Evolutionary conservation across 2,113 vertebrate genomes (phyloP).

Genomic region (Melanerpes formicivorus): DNA sequence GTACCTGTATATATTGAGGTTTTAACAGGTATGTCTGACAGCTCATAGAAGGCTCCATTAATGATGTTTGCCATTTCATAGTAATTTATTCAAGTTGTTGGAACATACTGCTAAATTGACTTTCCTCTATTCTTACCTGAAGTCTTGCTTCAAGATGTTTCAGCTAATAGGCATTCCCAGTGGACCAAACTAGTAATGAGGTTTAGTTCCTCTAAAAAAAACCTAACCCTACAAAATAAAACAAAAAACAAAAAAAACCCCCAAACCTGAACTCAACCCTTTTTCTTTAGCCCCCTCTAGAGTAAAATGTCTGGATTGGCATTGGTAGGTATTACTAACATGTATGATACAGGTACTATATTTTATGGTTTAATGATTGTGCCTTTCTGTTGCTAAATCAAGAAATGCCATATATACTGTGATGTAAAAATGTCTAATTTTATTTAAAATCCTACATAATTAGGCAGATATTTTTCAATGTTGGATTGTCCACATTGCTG

Average conservation of each 20-base stretch:
- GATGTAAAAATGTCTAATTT: constrained; percentile 68
- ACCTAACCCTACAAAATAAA: background rate
- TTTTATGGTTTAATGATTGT: constrained; percentile 79
- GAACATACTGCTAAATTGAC: constrained; percentile 37
- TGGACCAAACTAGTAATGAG: constrained; percentile 72
- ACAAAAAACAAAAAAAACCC: background rate
- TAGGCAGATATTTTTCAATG: constrained; percentile 65
- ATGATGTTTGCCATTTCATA: constrained; percentile 60
- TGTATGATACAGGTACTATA: constrained; percentile 77
- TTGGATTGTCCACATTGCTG: constrained; percentile 10
- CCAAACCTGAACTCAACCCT: background rate
- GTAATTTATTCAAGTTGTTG: constrained; percentile 25
- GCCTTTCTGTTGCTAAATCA: constrained; percentile 82
- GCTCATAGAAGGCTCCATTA: constrained; percentile 48
- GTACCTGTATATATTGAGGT: constrained; percentile 36
- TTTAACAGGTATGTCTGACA: constrained; percentile 57
- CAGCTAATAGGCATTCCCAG: constrained; percentile 59
- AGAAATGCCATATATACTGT: constrained; percentile 81
- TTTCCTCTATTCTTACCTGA: constrained; percentile 34
- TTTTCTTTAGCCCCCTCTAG: constrained; percentile 43
- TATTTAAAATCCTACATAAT: constrained; percentile 57
- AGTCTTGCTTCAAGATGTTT: constrained; percentile 52
- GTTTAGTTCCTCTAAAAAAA: constrained; percentile 29
- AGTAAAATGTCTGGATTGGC: constrained; percentile 65
- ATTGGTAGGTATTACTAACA: constrained; percentile 24